Base-by-base conservation (phyloP, 2,888 invertebrate genomes). In the Bursaphelenchus okinawaensis region DNA sequence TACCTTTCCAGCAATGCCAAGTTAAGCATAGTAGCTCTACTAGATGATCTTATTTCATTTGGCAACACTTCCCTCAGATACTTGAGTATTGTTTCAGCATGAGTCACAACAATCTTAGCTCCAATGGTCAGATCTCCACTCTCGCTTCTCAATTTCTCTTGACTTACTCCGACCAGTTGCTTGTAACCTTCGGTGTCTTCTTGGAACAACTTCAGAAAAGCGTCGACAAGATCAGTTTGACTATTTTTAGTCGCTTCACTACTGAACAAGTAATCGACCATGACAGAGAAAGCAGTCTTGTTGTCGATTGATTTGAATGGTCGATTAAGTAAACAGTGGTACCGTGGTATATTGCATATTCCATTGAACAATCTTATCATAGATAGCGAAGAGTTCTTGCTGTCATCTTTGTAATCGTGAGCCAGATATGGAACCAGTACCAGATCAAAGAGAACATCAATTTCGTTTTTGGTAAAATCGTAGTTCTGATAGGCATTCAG, bases 121-220 rank as follows among this genome's bases (percentile, higher is more conserved):
- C 77, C 77, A 55, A 67, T 70, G 28, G 70, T 74, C 23, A 68
- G 57, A 12, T 57, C 69, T 62, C 22, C 29, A n/a, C 22, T 40
- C 16, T 61, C 27, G n/a, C 20, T 23, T 51, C 20, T 1, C 51
- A 59, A 23, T 3, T 40, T n/a, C n/a, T 19, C 60, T 51, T 59
- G 60, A 26, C 2, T 31, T 16, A 59, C 20, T 22, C 16, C 7
- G 8, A 50, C 55, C 50, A 40, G n/a, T 40, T 12, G 40, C 16
- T 55, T n/a, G 8, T 51, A 19, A 51, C 20, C 60, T 1, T 8
- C 54, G n/a, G 12, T 22, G 16, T 63, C 20, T 1, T 75, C 76
- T 55, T 77, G 71, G n/a, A 76, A 65, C 9, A 77, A 60, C 40
- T 69, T 70, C 26, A 74, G 23, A 20, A 77, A 52, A 19, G 67